phyloP scores from a whole-genome alignment of 2,113 vertebrate species.

The Ardeotis arabs region DNA sequence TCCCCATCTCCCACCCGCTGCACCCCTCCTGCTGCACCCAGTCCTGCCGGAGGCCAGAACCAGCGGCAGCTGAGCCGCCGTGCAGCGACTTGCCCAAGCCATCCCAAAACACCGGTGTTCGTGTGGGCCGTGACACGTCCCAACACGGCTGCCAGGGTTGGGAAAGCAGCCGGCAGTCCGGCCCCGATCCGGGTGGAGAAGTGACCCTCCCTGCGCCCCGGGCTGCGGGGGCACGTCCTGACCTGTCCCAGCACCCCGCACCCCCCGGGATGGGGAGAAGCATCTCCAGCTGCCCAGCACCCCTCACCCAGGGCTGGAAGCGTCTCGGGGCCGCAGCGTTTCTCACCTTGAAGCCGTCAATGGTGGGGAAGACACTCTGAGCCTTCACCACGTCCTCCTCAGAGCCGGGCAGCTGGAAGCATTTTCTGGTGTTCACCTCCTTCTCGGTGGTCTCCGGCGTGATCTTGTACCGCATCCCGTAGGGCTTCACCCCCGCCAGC shows the following conservation, averaged over 20 bases:
- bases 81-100: background rate
- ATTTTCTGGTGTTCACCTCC: conserved; percentile 78
- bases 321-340: background rate
- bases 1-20: background rate
- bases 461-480: conserved; percentile 77
- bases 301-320: background rate
- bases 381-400: conserved; percentile 66
- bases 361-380: conserved; percentile 70
- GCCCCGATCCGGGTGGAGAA: background rate
- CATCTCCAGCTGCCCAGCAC: background rate
- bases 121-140: conserved; percentile 12
- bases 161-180: background rate
- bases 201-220: background rate
- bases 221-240: background rate
- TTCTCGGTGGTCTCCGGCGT: conserved; percentile 79
- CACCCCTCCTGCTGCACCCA: background rate
- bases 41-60: background rate
- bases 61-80: rapidly evolving
- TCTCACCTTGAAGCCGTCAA: conserved; percentile 79
- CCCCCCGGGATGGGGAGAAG: background rate
- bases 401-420: conserved; percentile 83
- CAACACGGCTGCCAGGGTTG: background rate
- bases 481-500: conserved; percentile 64
- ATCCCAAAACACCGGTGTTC: rapidly evolving
- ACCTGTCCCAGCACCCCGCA: background rate